Percentiles rank a stretch among this genome's conserved stretches.
Conservation (phyloP, 2,113 vertebrate genomes). For the Emydocephalus ijimae region DNA sequence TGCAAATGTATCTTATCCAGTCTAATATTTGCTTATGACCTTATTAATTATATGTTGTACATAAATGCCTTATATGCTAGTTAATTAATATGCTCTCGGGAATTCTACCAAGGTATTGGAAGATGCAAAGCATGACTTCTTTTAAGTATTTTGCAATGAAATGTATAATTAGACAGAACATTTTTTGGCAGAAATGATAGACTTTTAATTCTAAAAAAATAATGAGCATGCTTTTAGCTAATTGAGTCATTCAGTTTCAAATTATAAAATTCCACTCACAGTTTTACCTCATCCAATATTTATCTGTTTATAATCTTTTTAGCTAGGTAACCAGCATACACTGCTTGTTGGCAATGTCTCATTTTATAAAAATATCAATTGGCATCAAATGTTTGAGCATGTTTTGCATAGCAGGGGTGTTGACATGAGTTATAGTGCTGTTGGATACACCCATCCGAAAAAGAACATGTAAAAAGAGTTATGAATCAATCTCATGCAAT, state of each 20-base stretch:
- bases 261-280: background rate
- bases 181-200: background rate
- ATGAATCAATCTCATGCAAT: background rate
- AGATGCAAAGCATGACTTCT: background rate
- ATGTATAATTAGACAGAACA: constrained; percentile 7
- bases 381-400: background rate
- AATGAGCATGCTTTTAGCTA: background rate
- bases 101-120: background rate
- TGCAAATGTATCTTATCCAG: background rate
- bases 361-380: background rate
- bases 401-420: background rate
- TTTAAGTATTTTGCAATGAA: constrained; percentile 12
- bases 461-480: background rate
- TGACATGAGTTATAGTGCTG: background rate
- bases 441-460: background rate
- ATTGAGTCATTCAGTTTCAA: background rate
- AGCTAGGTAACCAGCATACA: constrained; percentile 5
- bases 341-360: background rate
- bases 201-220: background rate
- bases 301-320: constrained; percentile 6
- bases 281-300: constrained; percentile 16
- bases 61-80: background rate
- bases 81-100: constrained; percentile 14
- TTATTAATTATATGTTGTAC: background rate
- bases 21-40: constrained; percentile 1